Evolutionary conservation across 2,113 vertebrate species (phyloP).

Genomic region (Eudorcas thomsonii): DNA sequence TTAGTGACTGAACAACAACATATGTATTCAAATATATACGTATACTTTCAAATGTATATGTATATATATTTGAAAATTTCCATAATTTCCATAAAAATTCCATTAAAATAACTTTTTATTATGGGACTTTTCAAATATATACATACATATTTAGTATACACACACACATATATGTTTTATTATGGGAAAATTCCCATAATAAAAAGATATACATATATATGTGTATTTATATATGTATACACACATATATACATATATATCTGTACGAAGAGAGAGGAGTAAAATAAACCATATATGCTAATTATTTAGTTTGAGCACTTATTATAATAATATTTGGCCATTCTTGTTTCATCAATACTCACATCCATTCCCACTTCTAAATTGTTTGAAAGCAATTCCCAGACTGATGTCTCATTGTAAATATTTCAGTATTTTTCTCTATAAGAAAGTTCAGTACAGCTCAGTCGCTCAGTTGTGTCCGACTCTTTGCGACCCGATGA

Average conservation of each 20-base stretch:
- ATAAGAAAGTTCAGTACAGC: background rate
- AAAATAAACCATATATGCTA: background rate
- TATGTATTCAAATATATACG: background rate
- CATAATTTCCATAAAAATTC: background rate
- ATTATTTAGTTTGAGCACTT: background rate
- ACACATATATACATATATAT: background rate
- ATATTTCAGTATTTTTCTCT: background rate
- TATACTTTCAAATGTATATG: background rate
- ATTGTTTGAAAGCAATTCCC: background rate
- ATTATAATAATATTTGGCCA: background rate
- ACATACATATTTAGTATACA: too few species aligned
- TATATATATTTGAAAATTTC: background rate
- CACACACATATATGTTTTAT: background rate
- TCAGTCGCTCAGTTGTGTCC: too few species aligned
- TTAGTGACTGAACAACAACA: background rate
- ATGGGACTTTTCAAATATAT: background rate
- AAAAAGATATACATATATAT: background rate
- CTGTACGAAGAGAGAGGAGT: background rate
- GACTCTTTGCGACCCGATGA: too few species aligned
- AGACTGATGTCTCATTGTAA: background rate
- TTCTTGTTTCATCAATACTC: background rate
- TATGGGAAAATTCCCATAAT: background rate
- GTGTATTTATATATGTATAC: background rate
- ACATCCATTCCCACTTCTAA: background rate
- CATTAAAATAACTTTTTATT: background rate